Base-by-base conservation (phyloP, 2,888 invertebrate genomes). In the Lasius platythorax region DNA sequence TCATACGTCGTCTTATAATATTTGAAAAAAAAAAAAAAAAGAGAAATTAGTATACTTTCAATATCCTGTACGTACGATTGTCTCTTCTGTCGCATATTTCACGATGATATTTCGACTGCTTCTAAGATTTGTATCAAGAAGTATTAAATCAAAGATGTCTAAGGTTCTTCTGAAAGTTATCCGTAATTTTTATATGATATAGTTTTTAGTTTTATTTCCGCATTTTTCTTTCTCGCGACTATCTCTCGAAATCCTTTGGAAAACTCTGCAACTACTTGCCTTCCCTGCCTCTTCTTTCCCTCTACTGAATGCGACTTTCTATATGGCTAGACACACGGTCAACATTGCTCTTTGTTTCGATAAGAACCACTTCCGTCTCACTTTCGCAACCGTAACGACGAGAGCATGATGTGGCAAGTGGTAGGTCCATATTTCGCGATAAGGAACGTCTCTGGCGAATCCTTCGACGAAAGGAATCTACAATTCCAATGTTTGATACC, bases 271-370 rank as follows among this genome's bases (percentile, higher is more conserved):
- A 70, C 33, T 37, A 79, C 46, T 61, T 72, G 40, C 18, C 46
- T 0, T 33, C 23, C 12, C 12, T 18, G 18, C 5, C 6, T n/a
- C 33, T 61, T 64, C 53, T 18, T 18, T 30, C n/a, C 18, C 8
- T 66, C 82, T 87, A 53, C 75, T 72, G 81, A 81, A 88, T 86
- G 86, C 83, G 89, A 88, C 89, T 91, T 93, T 93, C 92, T 91
- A 92, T 92, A 91, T 89, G 89, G 88, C 91, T 89, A 92, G 93
- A 93, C 93, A 88, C 88, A 92, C 91, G 92, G 93, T 93, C 93
- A 93, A 93, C 93, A 93, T 87, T 86, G 87, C 87, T 88, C 92
- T 93, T 93, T 93, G 92, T 93, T 91, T 92, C 92, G 89, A 88
- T 87, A 92, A 93, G 91, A 90, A 90, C 86, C 89, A 87, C 88